These are phyloP conservation scores for Pangasius sanitwongsei DNA, from an alignment of 2,797 vertebrate genomes.

Conservation along the genomic window DNA sequence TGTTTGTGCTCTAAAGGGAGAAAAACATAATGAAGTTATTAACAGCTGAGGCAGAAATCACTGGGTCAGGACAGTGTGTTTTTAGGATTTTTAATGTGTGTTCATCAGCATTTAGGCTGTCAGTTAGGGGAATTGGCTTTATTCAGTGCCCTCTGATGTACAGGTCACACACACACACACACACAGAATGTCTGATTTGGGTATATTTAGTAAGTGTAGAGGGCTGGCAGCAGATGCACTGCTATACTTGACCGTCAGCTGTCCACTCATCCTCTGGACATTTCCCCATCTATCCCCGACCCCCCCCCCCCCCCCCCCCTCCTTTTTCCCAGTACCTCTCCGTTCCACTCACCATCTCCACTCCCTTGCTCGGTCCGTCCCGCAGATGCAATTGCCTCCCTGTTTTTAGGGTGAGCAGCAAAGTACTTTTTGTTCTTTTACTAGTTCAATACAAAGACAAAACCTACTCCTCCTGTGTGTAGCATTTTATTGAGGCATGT, in stretches of 20 bases:
- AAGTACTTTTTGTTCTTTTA: not conserved
- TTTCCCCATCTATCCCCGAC: constrained; percentile 24
- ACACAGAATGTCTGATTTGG: constrained; percentile 62
- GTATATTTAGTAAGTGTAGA: constrained; percentile 77
- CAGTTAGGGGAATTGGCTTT: constrained; percentile 11
- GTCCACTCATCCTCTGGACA: constrained; percentile 59
- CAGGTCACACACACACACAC: constrained; percentile 32
- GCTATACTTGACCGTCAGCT: constrained; percentile 77
- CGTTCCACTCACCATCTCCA: constrained; percentile 28
- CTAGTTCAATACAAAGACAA: not conserved
- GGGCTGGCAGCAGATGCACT: constrained; percentile 71
- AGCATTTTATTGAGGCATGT: not conserved
- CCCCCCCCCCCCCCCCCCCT: not conserved
- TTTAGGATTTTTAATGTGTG: not conserved
- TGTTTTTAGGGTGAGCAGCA: constrained; percentile 20
- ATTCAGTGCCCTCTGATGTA: constrained; percentile 7
- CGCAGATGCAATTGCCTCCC: not conserved
- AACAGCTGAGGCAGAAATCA: constrained; percentile 26
- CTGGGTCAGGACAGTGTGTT: not conserved
- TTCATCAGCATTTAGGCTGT: not conserved
- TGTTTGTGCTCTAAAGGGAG: constrained; percentile 27
- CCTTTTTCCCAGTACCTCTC: constrained; percentile 33
- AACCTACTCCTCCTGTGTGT: not conserved
- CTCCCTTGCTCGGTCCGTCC: not conserved
- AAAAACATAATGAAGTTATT: constrained; percentile 30